These are phyloP conservation scores for Zosterops hypoxanthus DNA, from an alignment of 2,113 vertebrate species.

Conservation along the genomic window DNA sequence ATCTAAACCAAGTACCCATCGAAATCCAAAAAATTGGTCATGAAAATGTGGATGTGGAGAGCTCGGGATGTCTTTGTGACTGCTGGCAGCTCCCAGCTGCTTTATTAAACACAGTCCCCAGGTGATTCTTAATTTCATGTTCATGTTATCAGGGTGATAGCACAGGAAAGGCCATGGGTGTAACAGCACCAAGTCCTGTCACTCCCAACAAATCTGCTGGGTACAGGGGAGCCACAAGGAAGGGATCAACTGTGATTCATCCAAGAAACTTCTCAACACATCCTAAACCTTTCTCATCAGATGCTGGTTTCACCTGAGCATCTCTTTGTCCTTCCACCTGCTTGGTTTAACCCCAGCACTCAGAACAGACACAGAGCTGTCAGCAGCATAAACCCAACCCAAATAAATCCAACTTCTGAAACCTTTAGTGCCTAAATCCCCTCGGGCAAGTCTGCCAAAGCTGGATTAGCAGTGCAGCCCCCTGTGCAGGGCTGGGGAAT, in stretches of 20 bases:
- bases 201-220: background rate
- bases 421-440: fast-evolving
- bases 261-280: background rate
- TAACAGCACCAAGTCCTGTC: background rate
- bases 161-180: background rate
- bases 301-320: background rate
- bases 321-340: background rate
- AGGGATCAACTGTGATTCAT: background rate
- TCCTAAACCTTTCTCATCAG: background rate
- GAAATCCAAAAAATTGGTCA: background rate
- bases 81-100: background rate
- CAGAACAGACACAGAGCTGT: background rate
- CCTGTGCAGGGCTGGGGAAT: background rate
- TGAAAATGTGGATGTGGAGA: background rate
- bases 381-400: background rate
- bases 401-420: background rate
- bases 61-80: fast-evolving
- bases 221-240: background rate
- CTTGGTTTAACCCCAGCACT: background rate
- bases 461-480: background rate
- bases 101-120: background rate
- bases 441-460: background rate
- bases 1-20: background rate
- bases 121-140: background rate
- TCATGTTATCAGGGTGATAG: background rate